Conservation (phyloP, 30 jellyfish, hydroid and myxozoan species). For the Hydractinia symbiolongicarpus region DNA sequence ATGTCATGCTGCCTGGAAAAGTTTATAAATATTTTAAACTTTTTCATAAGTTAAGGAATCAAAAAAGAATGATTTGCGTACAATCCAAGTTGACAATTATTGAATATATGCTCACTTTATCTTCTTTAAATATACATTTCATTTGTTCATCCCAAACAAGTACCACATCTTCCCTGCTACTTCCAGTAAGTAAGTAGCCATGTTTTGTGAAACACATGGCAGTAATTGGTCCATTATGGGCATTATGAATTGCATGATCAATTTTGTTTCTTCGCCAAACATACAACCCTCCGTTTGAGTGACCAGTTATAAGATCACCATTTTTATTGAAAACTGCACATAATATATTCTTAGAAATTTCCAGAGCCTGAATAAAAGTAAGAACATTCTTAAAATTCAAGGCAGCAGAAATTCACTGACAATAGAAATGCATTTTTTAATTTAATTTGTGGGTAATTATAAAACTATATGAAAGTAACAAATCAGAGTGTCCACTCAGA, state of each 20-base stretch:
- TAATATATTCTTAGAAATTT: neutral
- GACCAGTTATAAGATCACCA: constrained; percentile 21
- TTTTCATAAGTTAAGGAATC: too few species aligned
- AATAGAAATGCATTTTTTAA: neutral
- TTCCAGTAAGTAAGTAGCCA: constrained; percentile 17
- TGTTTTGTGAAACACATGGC: constrained; percentile 23
- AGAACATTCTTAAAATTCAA: neutral
- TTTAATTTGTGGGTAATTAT: too few species aligned
- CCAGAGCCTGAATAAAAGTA: constrained; percentile 10
- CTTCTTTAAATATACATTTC: neutral
- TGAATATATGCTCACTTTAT: neutral
- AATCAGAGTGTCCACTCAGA: too few species aligned
- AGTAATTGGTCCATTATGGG: constrained; percentile 26
- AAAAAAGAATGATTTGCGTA: too few species aligned
- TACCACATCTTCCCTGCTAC: neutral
- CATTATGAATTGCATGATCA: constrained; percentile 14
- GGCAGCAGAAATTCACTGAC: neutral
- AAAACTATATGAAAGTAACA: too few species aligned
- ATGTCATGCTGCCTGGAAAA: too few species aligned
- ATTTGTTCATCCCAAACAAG: constrained; percentile 19
- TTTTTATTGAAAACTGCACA: constrained; percentile 1
- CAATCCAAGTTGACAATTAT: too few species aligned
- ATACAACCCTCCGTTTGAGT: constrained; percentile 10
- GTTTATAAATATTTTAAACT: too few species aligned
- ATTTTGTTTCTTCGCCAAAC: constrained; percentile 7